Conservation (phyloP, 2,888 invertebrate genomes). For the Drosophila imparisetae region DNA sequence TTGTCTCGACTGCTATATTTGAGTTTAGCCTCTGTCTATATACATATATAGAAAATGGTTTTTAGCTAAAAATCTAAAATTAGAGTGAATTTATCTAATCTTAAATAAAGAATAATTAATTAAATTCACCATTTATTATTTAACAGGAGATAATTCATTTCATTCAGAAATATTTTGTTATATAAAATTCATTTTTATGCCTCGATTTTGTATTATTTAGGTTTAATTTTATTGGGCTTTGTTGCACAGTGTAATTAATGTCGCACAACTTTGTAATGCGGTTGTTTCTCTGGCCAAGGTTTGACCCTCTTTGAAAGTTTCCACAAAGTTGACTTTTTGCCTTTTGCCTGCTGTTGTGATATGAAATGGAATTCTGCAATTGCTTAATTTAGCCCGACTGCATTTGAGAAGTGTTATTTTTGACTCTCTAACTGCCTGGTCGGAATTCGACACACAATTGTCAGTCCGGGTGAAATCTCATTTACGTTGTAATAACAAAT, state of each 20-base stretch:
- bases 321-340: constrained; percentile 20
- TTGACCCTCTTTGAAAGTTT: neutral
- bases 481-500: constrained; percentile 72
- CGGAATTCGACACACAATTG: constrained; percentile 10
- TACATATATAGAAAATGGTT: no score
- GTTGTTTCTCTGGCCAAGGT: neutral
- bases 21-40: neutral
- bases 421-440: constrained; percentile 6
- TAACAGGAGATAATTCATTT: no score
- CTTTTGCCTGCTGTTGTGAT: constrained; percentile 30
- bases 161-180: neutral
- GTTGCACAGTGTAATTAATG: constrained; percentile 3
- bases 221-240: neutral
- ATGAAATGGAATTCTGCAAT: constrained; percentile 25
- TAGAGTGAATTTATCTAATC: no score
- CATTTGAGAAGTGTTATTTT: constrained; percentile 22
- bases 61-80: no score
- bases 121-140: no score
- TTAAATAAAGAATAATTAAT: neutral
- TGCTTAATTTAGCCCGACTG: constrained; percentile 5
- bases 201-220: neutral
- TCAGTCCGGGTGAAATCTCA: constrained; percentile 51
- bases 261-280: neutral
- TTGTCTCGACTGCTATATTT: neutral
- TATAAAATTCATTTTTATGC: neutral